Evolutionary conservation across 37 sponge, comb jelly and placozoan species (phyloP).

Genomic region (Hexactinellida sp.): DNA sequence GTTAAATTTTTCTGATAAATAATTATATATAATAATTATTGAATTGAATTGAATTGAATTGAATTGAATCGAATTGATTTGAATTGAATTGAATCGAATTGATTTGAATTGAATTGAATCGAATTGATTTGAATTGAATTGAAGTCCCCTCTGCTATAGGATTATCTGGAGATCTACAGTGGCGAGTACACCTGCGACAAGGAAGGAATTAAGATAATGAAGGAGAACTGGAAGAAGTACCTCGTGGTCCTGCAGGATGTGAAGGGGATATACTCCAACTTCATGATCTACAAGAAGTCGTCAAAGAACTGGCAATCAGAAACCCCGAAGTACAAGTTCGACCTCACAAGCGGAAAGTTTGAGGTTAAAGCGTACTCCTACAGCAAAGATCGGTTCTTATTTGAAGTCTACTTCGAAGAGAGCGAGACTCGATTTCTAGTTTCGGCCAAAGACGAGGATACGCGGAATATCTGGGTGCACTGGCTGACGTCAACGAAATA

Average conservation of each 20-base stretch:
- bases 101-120: neutral
- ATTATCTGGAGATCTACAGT: neutral
- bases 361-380: neutral
- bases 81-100: neutral
- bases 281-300: conserved; percentile 11
- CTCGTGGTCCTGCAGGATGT: neutral
- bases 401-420: neutral
- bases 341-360: neutral
- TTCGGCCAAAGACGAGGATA: neutral
- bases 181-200: neutral
- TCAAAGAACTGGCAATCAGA: neutral
- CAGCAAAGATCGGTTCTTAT: neutral
- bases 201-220: neutral
- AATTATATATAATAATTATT: neutral
- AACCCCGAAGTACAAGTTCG: neutral
- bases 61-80: neutral
- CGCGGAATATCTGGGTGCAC: neutral
- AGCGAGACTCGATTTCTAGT: neutral
- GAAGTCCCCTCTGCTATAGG: neutral
- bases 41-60: neutral
- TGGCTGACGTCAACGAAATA: neutral
- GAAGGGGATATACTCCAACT: neutral
- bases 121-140: neutral
- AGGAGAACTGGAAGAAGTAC: neutral
- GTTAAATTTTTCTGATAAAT: neutral